phyloP scores from a whole-genome alignment of 2,797 vertebrate species.

The Capromys pilorides region DNA sequence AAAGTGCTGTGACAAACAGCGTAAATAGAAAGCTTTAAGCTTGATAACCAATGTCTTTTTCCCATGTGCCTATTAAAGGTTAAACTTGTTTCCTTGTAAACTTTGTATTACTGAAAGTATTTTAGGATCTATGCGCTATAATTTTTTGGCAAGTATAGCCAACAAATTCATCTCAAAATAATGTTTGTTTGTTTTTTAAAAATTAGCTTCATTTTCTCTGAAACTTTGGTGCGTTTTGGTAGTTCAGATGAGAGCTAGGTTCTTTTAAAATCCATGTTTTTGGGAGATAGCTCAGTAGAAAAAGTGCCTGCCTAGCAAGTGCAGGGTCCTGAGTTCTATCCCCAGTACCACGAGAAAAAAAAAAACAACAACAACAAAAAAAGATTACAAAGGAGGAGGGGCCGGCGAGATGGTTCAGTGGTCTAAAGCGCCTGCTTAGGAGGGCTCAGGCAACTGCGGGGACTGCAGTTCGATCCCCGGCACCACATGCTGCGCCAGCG shows the following conservation, averaged over 20 bases:
- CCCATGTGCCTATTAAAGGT: background rate
- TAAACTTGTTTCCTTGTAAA: slow-evolving; percentile 38
- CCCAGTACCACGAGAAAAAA: too few species aligned
- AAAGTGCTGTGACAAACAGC: slow-evolving; percentile 54
- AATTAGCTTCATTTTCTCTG: slow-evolving; percentile 66
- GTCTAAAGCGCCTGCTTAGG: too few species aligned
- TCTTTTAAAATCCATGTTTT: slow-evolving; percentile 80
- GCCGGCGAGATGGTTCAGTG: too few species aligned
- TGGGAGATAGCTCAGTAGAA: too few species aligned
- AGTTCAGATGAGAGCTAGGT: slow-evolving; percentile 70
- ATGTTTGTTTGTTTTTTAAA: slow-evolving; percentile 64
- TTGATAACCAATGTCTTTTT: background rate
- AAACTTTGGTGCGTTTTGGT: slow-evolving; percentile 52
- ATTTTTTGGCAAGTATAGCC: background rate
- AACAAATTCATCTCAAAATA: background rate
- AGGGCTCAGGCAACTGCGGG: too few species aligned
- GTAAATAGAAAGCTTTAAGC: slow-evolving; percentile 41
- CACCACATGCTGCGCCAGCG: too few species aligned
- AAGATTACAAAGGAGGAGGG: too few species aligned
- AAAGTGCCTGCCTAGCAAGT: too few species aligned
- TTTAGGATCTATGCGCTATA: background rate
- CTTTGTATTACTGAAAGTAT: slow-evolving; percentile 51
- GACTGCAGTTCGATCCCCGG: too few species aligned
- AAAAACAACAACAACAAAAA: too few species aligned
- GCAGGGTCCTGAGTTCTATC: too few species aligned